phyloP scores from a whole-genome alignment of 2,113 vertebrate genomes.

The Lota lota region DNA sequence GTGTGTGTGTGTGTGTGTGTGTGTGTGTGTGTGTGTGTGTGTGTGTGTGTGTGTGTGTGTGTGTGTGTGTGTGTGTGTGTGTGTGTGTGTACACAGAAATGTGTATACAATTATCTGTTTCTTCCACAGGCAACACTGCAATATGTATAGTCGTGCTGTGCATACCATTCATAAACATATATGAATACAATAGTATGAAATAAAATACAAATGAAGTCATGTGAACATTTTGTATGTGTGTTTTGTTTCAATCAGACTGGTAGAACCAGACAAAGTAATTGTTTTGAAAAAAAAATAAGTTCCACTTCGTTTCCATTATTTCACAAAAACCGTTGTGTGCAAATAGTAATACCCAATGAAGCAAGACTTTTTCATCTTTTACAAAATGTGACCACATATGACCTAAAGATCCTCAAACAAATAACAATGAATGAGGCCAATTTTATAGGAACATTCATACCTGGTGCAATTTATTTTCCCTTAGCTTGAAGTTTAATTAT shows the following conservation, averaged over 20 bases:
- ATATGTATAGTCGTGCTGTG: slow-evolving; percentile 57
- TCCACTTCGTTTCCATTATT: too few species aligned
- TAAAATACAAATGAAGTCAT: slow-evolving; percentile 41
- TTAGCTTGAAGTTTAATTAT: too few species aligned
- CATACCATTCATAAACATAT: slow-evolving; percentile 35
- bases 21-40: neutral
- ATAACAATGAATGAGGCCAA: too few species aligned
- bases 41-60: neutral
- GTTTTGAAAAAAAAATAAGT: too few species aligned
- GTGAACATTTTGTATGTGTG: neutral
- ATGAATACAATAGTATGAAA: slow-evolving; percentile 32
- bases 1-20: neutral
- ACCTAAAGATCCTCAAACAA: too few species aligned
- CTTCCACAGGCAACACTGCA: slow-evolving; percentile 56
- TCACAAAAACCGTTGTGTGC: too few species aligned
- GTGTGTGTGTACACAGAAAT: slow-evolving; percentile 25
- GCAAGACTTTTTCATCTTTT: too few species aligned
- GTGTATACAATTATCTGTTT: slow-evolving; percentile 22
- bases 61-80: neutral
- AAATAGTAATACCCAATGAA: too few species aligned
- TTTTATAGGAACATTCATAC: too few species aligned
- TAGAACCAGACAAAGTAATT: too few species aligned
- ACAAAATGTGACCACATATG: too few species aligned
- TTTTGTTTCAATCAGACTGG: neutral
- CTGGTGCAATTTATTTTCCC: too few species aligned